Base-by-base conservation (phyloP, 2,113 vertebrate genomes). In the Hypomesus transpacificus region DNA sequence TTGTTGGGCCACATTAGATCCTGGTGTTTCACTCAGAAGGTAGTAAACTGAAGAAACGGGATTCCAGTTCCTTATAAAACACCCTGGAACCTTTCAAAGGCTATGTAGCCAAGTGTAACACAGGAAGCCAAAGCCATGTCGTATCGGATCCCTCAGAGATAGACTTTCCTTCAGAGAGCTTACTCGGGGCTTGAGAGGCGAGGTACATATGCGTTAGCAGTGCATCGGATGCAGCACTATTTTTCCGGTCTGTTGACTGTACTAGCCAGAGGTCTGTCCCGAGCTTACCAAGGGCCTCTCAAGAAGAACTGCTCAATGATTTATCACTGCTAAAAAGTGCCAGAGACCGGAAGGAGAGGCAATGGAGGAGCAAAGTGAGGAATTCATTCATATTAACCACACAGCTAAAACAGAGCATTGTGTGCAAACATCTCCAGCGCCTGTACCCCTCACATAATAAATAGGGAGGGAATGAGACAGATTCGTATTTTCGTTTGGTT, bases 361-460 rank as follows among this genome's bases (percentile, higher is more conserved):
- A 28, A 60, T 21, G 28, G 64, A 18, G 14, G 52, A 39, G 53
- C 22, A 50, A 73, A 78, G 58, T 69, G 57, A 74, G 68, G 66
- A 77, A 79, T 76, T 71, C 54, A 68, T 84, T 39, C 34, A 56
- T 70, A 62, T 31, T 28, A 62, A 28, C 22, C 26, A 63, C 60
- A 18, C 8, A 3, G 11, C 58, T 26, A 26, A 61, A 17, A 26
- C 17, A 18, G 39, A 46, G 14, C 26, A 18, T 28, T 14, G 4
- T 28, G 28, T 31, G 31, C 79, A 68, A 74, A 75, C 69, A 62
- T 59, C 59, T 71, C 75, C 75, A 83, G 71, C 75, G 81, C 70
- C 26, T 11, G 3, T 69, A 8, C 22, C 14, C 78, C 61, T 76
- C 85, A 56, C 66, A 84, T 86, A 76, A 86, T 81, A 59, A 76